A percentile compares a stretch with the other conserved stretches of the same genome.
These are phyloP conservation scores for Pelmatolapia mariae DNA, from an alignment of 2,113 vertebrate genomes.

Conservation along the genomic window DNA sequence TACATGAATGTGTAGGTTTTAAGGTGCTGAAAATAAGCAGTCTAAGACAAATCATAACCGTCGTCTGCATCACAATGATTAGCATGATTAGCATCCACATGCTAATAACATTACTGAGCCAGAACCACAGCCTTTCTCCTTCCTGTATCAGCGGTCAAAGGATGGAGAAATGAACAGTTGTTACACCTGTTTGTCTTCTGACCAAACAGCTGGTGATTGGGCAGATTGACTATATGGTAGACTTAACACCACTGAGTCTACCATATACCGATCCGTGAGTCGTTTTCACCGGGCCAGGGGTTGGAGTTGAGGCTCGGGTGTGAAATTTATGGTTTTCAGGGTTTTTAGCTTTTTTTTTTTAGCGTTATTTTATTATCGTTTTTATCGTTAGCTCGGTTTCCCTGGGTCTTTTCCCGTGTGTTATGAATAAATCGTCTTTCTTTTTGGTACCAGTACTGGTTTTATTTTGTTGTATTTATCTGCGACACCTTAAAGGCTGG, in stretches of 20 bases:
- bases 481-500: neutral
- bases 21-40: neutral
- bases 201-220: neutral
- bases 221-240: neutral
- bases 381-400: neutral
- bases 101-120: neutral
- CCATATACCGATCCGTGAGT: neutral
- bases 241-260: neutral
- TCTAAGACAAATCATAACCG: neutral
- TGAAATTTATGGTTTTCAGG: neutral
- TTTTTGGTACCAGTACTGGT: neutral
- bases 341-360: neutral
- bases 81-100: neutral
- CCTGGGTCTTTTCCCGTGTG: fast-evolving
- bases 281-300: neutral
- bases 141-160: neutral
- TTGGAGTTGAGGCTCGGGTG: neutral
- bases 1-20: neutral
- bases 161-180: neutral
- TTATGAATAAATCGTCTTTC: neutral
- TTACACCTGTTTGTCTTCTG: neutral
- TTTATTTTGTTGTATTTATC: neutral
- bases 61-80: neutral
- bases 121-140: neutral
- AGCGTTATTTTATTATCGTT: neutral